Conservation (phyloP, 2,797 vertebrate genomes). For the Cottoperca gobio region DNA sequence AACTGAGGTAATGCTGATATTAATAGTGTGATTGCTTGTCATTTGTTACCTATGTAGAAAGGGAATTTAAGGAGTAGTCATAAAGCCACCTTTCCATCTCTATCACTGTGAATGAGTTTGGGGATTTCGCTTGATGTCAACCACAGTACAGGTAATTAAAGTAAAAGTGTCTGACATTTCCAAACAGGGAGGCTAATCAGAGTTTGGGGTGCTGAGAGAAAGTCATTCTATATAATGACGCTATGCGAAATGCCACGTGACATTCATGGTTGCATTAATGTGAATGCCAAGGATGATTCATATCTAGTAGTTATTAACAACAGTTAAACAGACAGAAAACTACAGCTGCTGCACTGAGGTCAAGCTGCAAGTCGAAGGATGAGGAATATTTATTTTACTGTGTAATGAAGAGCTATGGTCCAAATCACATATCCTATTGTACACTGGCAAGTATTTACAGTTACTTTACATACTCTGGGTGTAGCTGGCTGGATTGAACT, state of each 20-base stretch:
- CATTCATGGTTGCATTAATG: not conserved
- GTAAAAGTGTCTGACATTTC: not conserved
- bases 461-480: not conserved
- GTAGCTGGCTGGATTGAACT: not conserved
- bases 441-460: not conserved
- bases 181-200: not conserved
- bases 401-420: not conserved
- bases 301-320: not conserved
- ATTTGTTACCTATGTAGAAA: not conserved
- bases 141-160: not conserved
- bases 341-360: not conserved
- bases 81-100: not conserved
- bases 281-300: not conserved
- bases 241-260: accelerated
- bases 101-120: not conserved
- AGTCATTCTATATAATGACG: not conserved
- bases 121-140: not conserved
- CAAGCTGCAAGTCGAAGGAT: no score
- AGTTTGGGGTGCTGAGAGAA: not conserved
- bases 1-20: slow-evolving; percentile 2
- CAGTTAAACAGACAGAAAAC: not conserved
- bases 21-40: not conserved
- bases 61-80: not conserved
- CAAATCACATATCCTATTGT: not conserved
- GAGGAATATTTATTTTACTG: not conserved